Evolutionary conservation across 2,888 invertebrate species (phyloP), one percentile per base, ranked within the genome.

Genomic region (Rhamnusium bicolor): DNA sequence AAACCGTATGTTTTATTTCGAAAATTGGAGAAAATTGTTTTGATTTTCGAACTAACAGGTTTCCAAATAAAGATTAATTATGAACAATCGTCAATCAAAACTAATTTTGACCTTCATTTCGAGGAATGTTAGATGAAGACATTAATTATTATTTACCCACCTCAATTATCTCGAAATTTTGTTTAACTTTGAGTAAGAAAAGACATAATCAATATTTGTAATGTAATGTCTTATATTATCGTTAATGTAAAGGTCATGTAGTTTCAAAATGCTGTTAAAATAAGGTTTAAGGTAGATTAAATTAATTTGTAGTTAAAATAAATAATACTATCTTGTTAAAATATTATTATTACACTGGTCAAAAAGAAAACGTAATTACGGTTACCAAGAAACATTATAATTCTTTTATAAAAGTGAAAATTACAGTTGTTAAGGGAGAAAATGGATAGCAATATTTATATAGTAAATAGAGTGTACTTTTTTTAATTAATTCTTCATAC

Each of bases 211-310:
- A 19, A 51, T 19, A 51, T 7, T n/a, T 16, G 14, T 14, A 47
- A 62, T 19, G 47, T 21, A 24, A 18, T 62, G 6, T 62, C 47
- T 62, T 40, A 47, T 10, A 14, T 18, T 40, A 46, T 62, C 47
- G 3, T 19, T 46, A 19, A 10, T 47, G 46, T 46, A 62, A 61
- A 62, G 61, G 61, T 62, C 61, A 61, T 46, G 19, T 61, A 46
- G 32, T 18, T 40, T 19, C 19, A 21, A 62, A 62, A 19, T 14
- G 18, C 14, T 46, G 32, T 18, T 46, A 62, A 19, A 47, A 14
- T 24, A 46, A 60, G 27, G 24, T 56, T 56, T 56, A 56, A 62
- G 61, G 61, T 62, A 46, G n/a, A 4, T 54, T 54, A 24, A 18
- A 32, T 29, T 62, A 46, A 62, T 62, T 46, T 62, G 61, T 62